phyloP scores from a whole-genome alignment of 1,140 invertebrate species.

The Tetramorium alpestre region DNA sequence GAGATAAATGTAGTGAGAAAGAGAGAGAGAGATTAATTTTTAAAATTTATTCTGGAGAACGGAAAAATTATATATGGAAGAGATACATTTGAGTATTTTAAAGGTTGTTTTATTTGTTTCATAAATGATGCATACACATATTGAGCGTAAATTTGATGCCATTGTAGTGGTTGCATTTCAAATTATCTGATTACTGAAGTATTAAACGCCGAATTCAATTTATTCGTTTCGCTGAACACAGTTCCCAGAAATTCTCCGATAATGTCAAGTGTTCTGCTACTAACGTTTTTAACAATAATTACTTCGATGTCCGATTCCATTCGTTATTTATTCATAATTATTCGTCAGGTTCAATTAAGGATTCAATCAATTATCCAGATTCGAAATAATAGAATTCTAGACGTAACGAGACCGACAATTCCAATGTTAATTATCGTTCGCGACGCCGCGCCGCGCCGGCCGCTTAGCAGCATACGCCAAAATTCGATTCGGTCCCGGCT shows the following conservation, averaged over 20 bases:
- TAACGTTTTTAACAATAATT: conserved; percentile 34
- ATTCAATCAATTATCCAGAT: conserved; percentile 49
- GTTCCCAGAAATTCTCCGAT: conserved; percentile 38
- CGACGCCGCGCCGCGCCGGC: background rate
- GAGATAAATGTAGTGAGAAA: background rate
- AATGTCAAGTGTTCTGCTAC: conserved; percentile 43
- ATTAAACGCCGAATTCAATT: conserved; percentile 39
- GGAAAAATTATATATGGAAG: background rate
- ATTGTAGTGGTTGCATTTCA: conserved; percentile 3
- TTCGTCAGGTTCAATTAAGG: conserved; percentile 60
- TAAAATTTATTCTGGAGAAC: background rate
- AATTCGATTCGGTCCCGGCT: conserved; percentile 30
- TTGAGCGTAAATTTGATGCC: background rate
- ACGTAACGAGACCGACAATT: conserved; percentile 27
- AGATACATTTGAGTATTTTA: background rate
- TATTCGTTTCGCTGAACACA: conserved; percentile 17
- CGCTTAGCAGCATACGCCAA: background rate
- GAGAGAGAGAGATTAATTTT: background rate
- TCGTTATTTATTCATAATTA: conserved; percentile 56
- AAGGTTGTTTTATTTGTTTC: background rate
- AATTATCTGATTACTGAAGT: conserved; percentile 54
- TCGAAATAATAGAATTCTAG: conserved; percentile 51
- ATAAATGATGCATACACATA: conserved; percentile 2
- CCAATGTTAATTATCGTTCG: conserved; percentile 47
- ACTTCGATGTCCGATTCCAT: background rate